Evolutionary conservation across 2,113 vertebrate genomes (phyloP).

Genomic region (Oryzias celebensis): DNA sequence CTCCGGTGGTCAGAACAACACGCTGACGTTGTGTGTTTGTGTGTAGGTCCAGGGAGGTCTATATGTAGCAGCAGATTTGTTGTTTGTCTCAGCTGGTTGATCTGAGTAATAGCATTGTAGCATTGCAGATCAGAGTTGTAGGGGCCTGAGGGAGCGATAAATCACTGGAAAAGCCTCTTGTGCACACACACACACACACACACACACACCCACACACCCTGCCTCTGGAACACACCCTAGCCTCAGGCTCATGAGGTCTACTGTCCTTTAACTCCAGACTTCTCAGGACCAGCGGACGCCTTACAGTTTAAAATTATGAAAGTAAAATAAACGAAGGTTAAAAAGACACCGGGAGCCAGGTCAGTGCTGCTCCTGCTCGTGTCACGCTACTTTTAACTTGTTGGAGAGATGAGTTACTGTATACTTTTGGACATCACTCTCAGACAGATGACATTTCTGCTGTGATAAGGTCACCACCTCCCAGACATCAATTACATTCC

Average conservation of each 20-base stretch:
- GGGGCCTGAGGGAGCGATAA: conserved; percentile 50
- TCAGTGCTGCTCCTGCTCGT: conserved; percentile 9
- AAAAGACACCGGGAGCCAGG: background rate
- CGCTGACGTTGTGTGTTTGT: conserved; percentile 22
- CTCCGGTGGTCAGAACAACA: conserved; percentile 40
- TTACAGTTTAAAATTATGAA: conserved; percentile 7
- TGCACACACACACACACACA: conserved; percentile 27
- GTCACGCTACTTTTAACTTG: background rate
- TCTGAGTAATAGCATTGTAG: conserved; percentile 57
- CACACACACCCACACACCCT: conserved; percentile 35
- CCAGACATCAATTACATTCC: no score
- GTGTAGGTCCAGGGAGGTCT: conserved; percentile 35
- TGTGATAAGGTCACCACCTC: no score
- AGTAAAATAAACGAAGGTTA: conserved; percentile 14
- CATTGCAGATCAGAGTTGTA: conserved; percentile 49
- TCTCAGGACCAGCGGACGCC: conserved; percentile 23
- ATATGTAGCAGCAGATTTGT: conserved; percentile 44
- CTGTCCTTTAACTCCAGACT: conserved; percentile 23
- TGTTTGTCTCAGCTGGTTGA: conserved; percentile 60
- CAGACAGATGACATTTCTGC: no score
- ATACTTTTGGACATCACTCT: no score
- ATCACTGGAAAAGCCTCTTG: conserved; percentile 52
- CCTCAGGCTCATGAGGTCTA: conserved; percentile 23
- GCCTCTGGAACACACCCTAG: conserved; percentile 28
- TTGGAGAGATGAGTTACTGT: background rate